Evolutionary conservation across 2,113 vertebrate genomes (phyloP).

Genomic region (Polypterus bichir): DNA sequence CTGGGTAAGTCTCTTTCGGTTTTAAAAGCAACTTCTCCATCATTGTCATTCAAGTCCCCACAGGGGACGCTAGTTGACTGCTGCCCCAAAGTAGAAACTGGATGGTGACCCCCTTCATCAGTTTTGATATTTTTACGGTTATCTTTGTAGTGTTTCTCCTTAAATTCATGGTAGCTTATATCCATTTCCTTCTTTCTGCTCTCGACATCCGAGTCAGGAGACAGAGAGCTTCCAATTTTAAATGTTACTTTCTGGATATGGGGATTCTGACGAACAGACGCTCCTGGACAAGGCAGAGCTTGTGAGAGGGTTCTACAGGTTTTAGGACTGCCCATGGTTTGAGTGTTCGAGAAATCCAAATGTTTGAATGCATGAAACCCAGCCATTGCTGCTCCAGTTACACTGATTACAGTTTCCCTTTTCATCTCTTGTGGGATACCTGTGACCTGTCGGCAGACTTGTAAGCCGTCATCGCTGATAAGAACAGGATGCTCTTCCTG

Average conservation of each 20-base stretch:
- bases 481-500: too few species aligned
- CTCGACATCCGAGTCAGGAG: slow-evolving; percentile 57
- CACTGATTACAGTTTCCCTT: slow-evolving; percentile 13
- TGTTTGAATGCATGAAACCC: neutral
- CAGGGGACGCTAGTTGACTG: slow-evolving; percentile 28
- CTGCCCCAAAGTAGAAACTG: too few species aligned
- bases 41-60: slow-evolving; percentile 24
- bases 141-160: slow-evolving; percentile 3
- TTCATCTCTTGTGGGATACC: slow-evolving; percentile 11
- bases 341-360: slow-evolving; percentile 14
- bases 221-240: slow-evolving; percentile 60
- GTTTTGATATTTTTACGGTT: neutral
- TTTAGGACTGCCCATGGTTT: slow-evolving; percentile 19
- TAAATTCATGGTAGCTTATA: slow-evolving; percentile 26
- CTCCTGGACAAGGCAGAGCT: slow-evolving; percentile 38
- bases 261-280: slow-evolving; percentile 23
- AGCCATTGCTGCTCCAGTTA: slow-evolving; percentile 1
- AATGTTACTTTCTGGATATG: slow-evolving; percentile 55
- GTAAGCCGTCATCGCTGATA: too few species aligned
- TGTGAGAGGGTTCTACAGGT: slow-evolving; percentile 16
- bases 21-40: slow-evolving; percentile 33
- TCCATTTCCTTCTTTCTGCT: slow-evolving; percentile 35
- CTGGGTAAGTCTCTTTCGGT: slow-evolving; percentile 52
- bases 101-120: slow-evolving; percentile 4
- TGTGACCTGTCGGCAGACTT: slow-evolving; percentile 9